phyloP scores from a whole-genome alignment of 1,140 invertebrate genomes.

The Drosophila obscura region DNA sequence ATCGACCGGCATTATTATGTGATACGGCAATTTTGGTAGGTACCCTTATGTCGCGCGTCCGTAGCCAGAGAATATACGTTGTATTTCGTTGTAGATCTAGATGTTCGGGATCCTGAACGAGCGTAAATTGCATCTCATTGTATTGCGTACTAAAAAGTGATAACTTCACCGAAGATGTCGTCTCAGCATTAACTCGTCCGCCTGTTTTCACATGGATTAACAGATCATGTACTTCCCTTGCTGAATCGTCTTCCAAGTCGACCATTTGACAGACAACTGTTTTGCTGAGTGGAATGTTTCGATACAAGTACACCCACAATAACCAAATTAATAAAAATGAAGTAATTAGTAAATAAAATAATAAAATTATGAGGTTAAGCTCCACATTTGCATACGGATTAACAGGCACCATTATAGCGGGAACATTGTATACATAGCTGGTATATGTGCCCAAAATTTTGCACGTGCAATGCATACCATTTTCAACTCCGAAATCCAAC shows the following conservation, averaged over 20 bases:
- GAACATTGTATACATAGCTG: slow-evolving; percentile 33
- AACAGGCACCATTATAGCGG: slow-evolving; percentile 9
- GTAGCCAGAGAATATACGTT: slow-evolving; percentile 39
- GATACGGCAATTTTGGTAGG: slow-evolving; percentile 36
- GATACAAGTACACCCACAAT: background rate
- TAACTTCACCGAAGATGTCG: slow-evolving; percentile 42
- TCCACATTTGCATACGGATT: background rate
- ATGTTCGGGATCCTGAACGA: slow-evolving; percentile 46
- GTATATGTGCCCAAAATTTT: slow-evolving; percentile 48
- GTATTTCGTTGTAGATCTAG: slow-evolving; percentile 29
- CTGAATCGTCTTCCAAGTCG: background rate
- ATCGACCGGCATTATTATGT: slow-evolving; percentile 51
- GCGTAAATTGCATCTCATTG: slow-evolving; percentile 8
- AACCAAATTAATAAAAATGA: background rate
- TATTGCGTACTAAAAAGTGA: slow-evolving; percentile 6
- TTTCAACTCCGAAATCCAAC: background rate
- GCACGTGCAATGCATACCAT: slow-evolving; percentile 33
- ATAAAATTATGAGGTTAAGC: background rate
- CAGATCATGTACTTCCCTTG: slow-evolving; percentile 41
- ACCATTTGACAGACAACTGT: slow-evolving; percentile 26
- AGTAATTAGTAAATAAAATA: background rate
- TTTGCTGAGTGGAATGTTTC: slow-evolving; percentile 15
- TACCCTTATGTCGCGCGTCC: slow-evolving; percentile 49
- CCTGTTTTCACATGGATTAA: slow-evolving; percentile 44
- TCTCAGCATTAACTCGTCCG: slow-evolving; percentile 30